Evolutionary conservation across 2,797 vertebrate genomes (phyloP).

Genomic region (Micropoecilia bifurca): DNA sequence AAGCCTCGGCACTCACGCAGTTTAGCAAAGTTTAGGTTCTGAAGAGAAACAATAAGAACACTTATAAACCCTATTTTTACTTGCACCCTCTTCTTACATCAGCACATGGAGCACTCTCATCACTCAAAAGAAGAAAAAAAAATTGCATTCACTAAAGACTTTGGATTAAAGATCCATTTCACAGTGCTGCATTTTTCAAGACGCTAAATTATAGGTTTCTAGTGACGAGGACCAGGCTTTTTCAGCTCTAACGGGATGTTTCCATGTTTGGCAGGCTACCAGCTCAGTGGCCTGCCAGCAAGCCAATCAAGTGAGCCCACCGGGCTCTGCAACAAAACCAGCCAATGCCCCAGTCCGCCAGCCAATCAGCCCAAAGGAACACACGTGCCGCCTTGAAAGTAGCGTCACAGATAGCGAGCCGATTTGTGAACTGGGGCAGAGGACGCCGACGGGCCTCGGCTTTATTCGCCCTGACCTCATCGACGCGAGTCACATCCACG

Average conservation of each 20-base stretch:
- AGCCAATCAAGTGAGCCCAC: slow-evolving; percentile 66
- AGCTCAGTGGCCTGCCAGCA: slow-evolving; percentile 57
- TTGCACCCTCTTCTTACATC: slow-evolving; percentile 35
- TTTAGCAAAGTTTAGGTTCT: slow-evolving; percentile 1
- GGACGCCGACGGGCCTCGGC: slow-evolving; percentile 61
- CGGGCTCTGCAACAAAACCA: slow-evolving; percentile 34
- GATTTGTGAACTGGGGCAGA: slow-evolving; percentile 19
- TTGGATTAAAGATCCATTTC: slow-evolving; percentile 83
- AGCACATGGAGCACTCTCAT: slow-evolving; percentile 67
- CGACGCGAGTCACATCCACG: slow-evolving; percentile 61
- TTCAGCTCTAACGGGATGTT: slow-evolving; percentile 84
- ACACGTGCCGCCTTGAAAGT: slow-evolving; percentile 15
- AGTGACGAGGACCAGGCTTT: slow-evolving; percentile 79
- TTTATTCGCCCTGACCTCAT: slow-evolving; percentile 77
- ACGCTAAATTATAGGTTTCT: slow-evolving; percentile 87
- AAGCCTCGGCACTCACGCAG: not conserved
- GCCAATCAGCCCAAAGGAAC: slow-evolving; percentile 42
- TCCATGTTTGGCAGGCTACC: slow-evolving; percentile 82
- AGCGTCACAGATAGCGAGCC: slow-evolving; percentile 10
- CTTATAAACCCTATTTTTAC: not conserved
- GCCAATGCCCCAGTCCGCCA: slow-evolving; percentile 36
- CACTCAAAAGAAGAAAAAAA: slow-evolving; percentile 73
- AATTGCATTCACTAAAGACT: slow-evolving; percentile 80
- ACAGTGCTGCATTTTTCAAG: slow-evolving; percentile 86
- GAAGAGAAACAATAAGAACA: slow-evolving; percentile 20